These are phyloP conservation scores for Steatocranus sp. DNA, from an alignment of 2,797 vertebrate species.

Conservation along the genomic window DNA sequence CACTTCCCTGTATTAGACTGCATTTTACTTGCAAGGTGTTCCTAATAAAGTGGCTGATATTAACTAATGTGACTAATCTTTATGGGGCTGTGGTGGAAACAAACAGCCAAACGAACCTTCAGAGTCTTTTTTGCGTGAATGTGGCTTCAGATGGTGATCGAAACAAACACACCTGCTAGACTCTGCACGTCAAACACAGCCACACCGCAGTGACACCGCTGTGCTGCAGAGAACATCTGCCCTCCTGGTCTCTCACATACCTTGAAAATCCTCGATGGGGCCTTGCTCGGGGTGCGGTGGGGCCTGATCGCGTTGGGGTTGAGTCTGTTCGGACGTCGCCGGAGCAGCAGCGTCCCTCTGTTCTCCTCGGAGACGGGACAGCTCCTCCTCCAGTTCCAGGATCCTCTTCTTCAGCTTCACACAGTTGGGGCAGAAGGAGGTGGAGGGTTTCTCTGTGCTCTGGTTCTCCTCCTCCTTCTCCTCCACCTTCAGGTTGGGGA, in stretches of 20 bases:
- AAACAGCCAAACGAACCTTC: not conserved
- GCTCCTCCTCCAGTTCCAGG: conserved; percentile 89
- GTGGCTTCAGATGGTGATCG: not conserved
- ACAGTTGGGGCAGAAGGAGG: conserved; percentile 95
- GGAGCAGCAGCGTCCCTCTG: conserved; percentile 59
- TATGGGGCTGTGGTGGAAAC: not conserved
- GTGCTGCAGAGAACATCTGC: not conserved
- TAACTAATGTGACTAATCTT: not conserved
- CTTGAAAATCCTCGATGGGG: conserved; percentile 85
- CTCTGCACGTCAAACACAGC: not conserved
- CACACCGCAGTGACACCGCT: not conserved
- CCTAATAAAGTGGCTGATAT: not conserved
- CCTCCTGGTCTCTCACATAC: conserved; percentile 48
- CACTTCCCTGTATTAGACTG: not conserved
- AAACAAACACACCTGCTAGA: not conserved
- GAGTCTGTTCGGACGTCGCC: not conserved
- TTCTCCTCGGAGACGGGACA: conserved; percentile 83
- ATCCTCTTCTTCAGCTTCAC: conserved; percentile 90
- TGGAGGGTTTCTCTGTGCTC: conserved; percentile 79
- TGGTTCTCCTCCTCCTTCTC: conserved; percentile 75
- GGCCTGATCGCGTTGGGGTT: not conserved
- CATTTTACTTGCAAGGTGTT: not conserved
- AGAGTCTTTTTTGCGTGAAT: not conserved
- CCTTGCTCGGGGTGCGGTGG: conserved; percentile 82
- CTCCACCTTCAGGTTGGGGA: conserved; percentile 81